These are phyloP conservation scores for Jaculus jaculus DNA, from an alignment of 2,113 vertebrate genomes.

Conservation along the genomic window DNA sequence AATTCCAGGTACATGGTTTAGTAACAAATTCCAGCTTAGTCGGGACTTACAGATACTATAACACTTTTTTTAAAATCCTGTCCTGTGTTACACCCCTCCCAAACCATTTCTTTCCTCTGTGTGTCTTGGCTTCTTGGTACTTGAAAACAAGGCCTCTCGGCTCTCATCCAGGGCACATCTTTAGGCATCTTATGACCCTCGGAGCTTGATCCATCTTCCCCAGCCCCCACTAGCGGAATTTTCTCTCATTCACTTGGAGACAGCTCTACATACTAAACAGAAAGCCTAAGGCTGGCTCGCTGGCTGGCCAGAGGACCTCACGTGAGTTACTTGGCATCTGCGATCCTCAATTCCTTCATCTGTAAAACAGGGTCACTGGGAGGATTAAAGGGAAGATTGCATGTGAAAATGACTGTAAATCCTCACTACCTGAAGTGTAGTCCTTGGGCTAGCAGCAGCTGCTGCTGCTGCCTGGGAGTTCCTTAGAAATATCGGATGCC, in stretches of 20 bases:
- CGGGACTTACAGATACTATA: not conserved
- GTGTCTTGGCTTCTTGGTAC: constrained; percentile 27
- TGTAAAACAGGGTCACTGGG: constrained; percentile 54
- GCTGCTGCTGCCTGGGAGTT: not conserved
- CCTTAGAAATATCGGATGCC: not conserved
- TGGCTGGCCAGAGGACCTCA: constrained; percentile 44
- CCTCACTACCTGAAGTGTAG: constrained; percentile 1
- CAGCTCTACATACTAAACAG: constrained; percentile 39
- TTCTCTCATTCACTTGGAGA: not conserved
- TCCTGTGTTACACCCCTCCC: constrained; percentile 9
- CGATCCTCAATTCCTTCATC: constrained; percentile 52
- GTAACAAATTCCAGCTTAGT: constrained; percentile 54
- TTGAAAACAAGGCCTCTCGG: constrained; percentile 63
- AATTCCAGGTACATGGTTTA: constrained; percentile 50
- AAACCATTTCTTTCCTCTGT: constrained; percentile 44
- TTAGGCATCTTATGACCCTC: constrained; percentile 16
- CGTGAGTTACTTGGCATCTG: constrained; percentile 46
- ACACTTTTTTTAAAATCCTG: constrained; percentile 40
- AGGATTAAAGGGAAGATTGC: constrained; percentile 53
- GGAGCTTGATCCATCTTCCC: not conserved
- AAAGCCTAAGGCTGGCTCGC: not conserved
- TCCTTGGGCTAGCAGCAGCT: not conserved
- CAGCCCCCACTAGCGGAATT: not conserved
- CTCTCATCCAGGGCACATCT: constrained; percentile 46
- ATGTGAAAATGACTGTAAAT: constrained; percentile 42